Conservation (phyloP, 2,113 vertebrate species). For the Egretta garzetta region DNA sequence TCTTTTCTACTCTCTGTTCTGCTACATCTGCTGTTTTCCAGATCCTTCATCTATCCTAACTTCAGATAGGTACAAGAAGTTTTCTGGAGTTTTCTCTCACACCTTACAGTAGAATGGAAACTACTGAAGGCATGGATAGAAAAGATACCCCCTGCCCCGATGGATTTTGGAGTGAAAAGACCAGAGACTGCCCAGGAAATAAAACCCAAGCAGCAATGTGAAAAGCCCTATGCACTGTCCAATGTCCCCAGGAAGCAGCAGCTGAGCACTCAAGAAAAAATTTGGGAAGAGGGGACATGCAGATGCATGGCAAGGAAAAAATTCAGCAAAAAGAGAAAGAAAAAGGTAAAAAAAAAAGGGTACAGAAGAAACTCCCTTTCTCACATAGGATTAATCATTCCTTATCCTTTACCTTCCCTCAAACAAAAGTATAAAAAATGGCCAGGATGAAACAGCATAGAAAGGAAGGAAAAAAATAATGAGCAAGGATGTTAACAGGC, state of each 20-base stretch:
- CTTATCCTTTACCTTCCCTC: background rate
- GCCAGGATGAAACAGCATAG: background rate
- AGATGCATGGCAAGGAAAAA: background rate
- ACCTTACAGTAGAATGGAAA: background rate
- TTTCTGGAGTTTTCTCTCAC: background rate
- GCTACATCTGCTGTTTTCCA: background rate
- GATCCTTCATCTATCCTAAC: background rate
- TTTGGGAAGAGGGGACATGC: background rate
- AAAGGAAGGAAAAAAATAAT: background rate
- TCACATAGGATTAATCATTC: background rate
- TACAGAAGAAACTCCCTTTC: background rate
- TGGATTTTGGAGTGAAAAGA: background rate
- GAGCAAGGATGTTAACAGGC: background rate
- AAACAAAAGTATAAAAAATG: background rate
- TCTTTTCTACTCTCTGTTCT: background rate
- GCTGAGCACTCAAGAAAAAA: background rate
- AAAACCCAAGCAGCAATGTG: background rate
- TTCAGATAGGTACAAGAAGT: background rate
- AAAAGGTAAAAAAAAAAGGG: background rate
- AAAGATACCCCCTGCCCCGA: background rate
- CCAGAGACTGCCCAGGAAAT: background rate
- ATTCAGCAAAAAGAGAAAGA: background rate
- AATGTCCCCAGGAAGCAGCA: background rate
- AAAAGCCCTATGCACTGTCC: background rate
- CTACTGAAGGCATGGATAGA: background rate